Base-by-base conservation (phyloP, 2,888 invertebrate species). In the Linnaemya tessellans region DNA sequence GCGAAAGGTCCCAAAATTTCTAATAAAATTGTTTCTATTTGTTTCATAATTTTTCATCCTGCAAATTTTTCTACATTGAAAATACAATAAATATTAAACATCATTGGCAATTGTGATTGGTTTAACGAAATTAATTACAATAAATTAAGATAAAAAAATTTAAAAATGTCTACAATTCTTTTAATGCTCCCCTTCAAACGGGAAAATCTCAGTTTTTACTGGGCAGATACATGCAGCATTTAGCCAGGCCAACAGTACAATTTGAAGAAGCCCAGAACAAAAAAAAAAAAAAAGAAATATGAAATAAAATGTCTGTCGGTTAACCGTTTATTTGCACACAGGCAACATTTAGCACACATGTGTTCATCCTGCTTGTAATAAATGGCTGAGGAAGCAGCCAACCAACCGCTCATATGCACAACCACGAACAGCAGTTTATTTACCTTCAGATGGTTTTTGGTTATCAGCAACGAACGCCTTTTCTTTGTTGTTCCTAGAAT, bases 371-470 rank as follows among this genome's bases (percentile, higher is more conserved):
- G 43, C 20, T 51, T 13, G 8, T 11, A 7, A 60, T 60, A 11
- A 18, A 38, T 0, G 5, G 11, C 30, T 30, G 30, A 9, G 49
- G 49, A 30, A n/a, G n/a, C 18, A 20, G 18, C 7, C 51, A 30
- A 9, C 2, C 18, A 58, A 30, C 30, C 18, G 46, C 67, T n/a
- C 35, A 58, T 30, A 54, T 22, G 38, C 3, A 25, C 62, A 25
- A 51, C 38, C 38, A 30, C 22, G 10, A 62, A 25, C 49, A 25
- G 1, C 46, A 67, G 60, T 68, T 79, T 84, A 75, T 84, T 68
- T 84, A 84, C 70, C 71, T 73, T 58, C 20, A 13, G n/a, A 67
- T n/a, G 58, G 65, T 56, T 54, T 79, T 54, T 54, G 25, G 60
- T 51, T 68, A 25, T 18, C 56, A 56, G n/a, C n/a, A n/a, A 70